Evolutionary conservation across 2,113 vertebrate genomes (phyloP).

Genomic region (Myxocyprinus asiaticus): DNA sequence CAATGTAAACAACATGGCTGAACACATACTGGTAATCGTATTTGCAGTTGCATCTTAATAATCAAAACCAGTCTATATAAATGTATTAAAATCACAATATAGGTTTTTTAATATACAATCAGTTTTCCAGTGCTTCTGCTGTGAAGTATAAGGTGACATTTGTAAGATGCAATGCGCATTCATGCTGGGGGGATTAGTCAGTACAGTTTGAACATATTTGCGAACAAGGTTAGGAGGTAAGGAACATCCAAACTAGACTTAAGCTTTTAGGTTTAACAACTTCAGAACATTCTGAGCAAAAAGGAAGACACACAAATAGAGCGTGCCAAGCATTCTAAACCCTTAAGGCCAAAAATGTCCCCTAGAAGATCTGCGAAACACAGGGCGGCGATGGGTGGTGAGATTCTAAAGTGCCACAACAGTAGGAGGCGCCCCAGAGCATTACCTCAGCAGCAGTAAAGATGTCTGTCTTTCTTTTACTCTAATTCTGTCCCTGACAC

Average conservation of each 20-base stretch:
- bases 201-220: too few relatives aligned
- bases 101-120: too few relatives aligned
- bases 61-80: too few relatives aligned
- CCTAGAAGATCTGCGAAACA: constrained; percentile 9
- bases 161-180: too few relatives aligned
- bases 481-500: not conserved
- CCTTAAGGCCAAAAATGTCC: constrained; percentile 2
- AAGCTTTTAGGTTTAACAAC: constrained; percentile 31
- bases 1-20: too few relatives aligned
- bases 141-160: too few relatives aligned
- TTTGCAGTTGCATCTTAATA: too few relatives aligned
- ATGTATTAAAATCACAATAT: too few relatives aligned
- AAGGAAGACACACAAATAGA: constrained; percentile 27
- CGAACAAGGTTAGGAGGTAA: too few relatives aligned
- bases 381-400: not conserved
- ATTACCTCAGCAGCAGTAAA: not conserved
- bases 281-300: constrained; percentile 23
- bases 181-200: too few relatives aligned
- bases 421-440: constrained; percentile 10
- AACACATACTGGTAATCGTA: too few relatives aligned
- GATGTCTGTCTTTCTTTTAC: not conserved
- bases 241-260: not conserved
- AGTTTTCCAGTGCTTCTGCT: too few relatives aligned
- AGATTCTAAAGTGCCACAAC: constrained; percentile 8
- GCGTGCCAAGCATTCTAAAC: constrained; percentile 4